A percentile compares a stretch with the other conserved stretches of the same genome.
Evolutionary conservation across 35 echinoderm and acorn worm genomes (phyloP).

Genomic region (Apostichopus parvimensis): DNA sequence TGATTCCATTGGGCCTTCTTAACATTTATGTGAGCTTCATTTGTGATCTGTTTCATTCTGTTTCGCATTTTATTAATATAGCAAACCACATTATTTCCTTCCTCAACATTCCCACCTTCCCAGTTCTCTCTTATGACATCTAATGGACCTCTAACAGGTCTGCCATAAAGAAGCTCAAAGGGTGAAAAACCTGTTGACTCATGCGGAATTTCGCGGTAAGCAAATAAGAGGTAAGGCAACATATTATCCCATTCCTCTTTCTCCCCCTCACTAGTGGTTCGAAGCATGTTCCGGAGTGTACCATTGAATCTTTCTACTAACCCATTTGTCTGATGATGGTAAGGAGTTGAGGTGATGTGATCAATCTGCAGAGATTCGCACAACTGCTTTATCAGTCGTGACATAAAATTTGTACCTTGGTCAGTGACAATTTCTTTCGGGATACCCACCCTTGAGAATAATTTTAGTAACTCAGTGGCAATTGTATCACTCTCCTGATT

Average conservation of each 20-base stretch:
- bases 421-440: slow-evolving; percentile 26
- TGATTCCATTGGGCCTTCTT: too few relatives aligned
- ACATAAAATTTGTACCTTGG: slow-evolving; percentile 47
- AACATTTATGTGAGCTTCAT: slow-evolving; percentile 48
- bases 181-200: slow-evolving; percentile 38
- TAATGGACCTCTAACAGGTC: neutral
- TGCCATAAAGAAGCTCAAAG: slow-evolving; percentile 46
- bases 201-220: slow-evolving; percentile 45
- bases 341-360: slow-evolving; percentile 1
- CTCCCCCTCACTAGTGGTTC: neutral
- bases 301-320: slow-evolving; percentile 40
- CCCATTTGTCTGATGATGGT: slow-evolving; percentile 32
- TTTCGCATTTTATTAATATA: neutral
- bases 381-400: slow-evolving; percentile 2
- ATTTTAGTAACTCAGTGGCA: slow-evolving; percentile 21
- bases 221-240: slow-evolving; percentile 24
- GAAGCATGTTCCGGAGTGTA: slow-evolving; percentile 43
- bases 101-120: too few relatives aligned
- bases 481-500: neutral
- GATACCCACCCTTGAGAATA: slow-evolving; percentile 16
- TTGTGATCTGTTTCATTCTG: too few relatives aligned
- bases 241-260: slow-evolving; percentile 1
- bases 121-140: neutral
- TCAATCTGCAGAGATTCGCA: neutral
- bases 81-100: slow-evolving; percentile 12